phyloP scores from a whole-genome alignment of 1,140 invertebrate species.

The Lanistes nyassanus region DNA sequence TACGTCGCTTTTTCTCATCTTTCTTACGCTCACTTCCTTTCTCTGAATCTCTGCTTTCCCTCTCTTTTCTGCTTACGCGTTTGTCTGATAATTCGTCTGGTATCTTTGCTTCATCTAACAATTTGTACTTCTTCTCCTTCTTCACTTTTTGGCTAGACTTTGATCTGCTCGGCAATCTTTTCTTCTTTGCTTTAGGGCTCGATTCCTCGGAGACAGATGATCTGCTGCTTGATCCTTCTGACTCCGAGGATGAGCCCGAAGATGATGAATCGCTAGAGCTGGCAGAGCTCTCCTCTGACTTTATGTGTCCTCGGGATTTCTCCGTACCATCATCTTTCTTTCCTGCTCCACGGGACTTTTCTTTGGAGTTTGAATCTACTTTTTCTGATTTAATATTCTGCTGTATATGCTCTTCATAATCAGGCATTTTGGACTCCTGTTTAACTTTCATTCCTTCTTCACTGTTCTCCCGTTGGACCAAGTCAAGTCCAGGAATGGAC shows the following conservation, averaged over 20 bases:
- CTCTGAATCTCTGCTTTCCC: constrained; percentile 13
- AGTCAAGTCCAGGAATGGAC: constrained; percentile 49
- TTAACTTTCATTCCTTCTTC: neutral
- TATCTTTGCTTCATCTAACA: constrained; percentile 5
- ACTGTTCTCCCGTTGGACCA: constrained; percentile 5
- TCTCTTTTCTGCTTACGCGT: constrained; percentile 24
- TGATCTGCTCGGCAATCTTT: constrained; percentile 6
- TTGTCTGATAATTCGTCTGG: constrained; percentile 11
- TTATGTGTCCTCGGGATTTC: constrained; percentile 2
- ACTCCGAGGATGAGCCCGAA: constrained; percentile 10
- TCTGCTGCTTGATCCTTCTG: constrained; percentile 2
- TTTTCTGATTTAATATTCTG: neutral
- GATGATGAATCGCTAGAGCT: constrained; percentile 1
- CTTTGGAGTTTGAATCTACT: neutral
- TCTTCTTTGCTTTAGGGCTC: neutral
- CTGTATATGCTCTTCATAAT: neutral
- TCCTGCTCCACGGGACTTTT: neutral
- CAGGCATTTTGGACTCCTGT: neutral
- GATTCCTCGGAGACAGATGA: neutral
- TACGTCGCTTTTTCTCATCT: constrained; percentile 10
- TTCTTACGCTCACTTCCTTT: constrained; percentile 17
- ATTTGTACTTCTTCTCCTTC: constrained; percentile 16
- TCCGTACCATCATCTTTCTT: neutral
- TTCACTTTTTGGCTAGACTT: constrained; percentile 19
- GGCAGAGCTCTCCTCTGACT: constrained; percentile 19